Conservation (phyloP, 2,888 invertebrate species). For the Drosophila pegasa region DNA sequence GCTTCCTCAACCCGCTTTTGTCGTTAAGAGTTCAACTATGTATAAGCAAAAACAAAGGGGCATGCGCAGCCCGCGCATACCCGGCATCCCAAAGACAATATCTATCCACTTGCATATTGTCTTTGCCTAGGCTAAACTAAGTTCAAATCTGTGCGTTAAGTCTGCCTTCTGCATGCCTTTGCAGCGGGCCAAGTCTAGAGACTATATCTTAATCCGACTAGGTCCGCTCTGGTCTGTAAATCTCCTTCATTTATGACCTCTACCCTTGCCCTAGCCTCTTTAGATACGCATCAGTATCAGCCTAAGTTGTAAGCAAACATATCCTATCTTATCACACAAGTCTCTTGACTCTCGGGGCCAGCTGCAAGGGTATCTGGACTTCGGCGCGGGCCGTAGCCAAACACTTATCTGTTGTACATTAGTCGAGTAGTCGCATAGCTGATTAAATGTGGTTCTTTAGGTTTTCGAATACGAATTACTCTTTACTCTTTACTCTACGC, state of each 20-base stretch:
- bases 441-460: conserved; percentile 46
- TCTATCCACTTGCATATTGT: not conserved
- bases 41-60: conserved; percentile 1
- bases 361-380: conserved; percentile 5
- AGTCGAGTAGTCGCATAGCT: conserved; percentile 31
- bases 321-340: not conserved
- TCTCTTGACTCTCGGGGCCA: no score
- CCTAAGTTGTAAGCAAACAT: no score
- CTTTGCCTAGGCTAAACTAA: conserved; percentile 13
- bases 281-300: not conserved
- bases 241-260: no score
- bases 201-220: not conserved
- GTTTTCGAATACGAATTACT: conserved; percentile 41
- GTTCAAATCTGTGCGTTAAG: conserved; percentile 22
- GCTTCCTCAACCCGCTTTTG: conserved; percentile 4
- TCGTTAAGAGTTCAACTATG: conserved; percentile 12
- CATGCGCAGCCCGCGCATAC: no score
- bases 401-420: conserved; percentile 7
- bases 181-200: not conserved
- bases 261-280: no score
- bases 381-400: conserved; percentile 1
- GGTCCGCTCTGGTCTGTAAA: no score
- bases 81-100: conserved; percentile 6
- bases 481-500: conserved; percentile 34
- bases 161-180: conserved; percentile 11